phyloP scores from a whole-genome alignment of 2,797 vertebrate genomes.

The Galaxias olidus region DNA sequence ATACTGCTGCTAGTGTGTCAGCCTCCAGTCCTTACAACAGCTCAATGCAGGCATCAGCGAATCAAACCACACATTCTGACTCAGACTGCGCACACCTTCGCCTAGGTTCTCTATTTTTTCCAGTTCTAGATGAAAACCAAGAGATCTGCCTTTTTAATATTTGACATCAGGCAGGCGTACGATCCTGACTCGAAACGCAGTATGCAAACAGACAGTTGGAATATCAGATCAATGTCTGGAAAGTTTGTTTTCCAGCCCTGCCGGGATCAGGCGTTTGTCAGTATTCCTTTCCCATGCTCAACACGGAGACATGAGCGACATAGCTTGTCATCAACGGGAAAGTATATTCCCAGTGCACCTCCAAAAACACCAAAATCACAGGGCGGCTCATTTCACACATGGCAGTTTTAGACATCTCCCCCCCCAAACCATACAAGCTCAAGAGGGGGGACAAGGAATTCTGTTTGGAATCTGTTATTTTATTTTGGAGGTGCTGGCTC shows the following conservation, averaged over 20 bases:
- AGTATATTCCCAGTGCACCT: slow-evolving; percentile 44
- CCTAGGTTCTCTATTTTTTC: slow-evolving; percentile 22
- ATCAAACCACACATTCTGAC: slow-evolving; percentile 37
- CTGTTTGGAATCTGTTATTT: background rate
- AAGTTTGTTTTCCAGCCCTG: slow-evolving; percentile 54
- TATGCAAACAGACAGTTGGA: slow-evolving; percentile 46
- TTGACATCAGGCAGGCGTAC: slow-evolving; percentile 45
- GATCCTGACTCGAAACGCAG: slow-evolving; percentile 44
- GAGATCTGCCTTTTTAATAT: slow-evolving; percentile 43
- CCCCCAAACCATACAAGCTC: slow-evolving; percentile 21
- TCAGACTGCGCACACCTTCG: slow-evolving; percentile 25
- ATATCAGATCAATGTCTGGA: slow-evolving; percentile 43
- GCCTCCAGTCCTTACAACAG: slow-evolving; percentile 40
- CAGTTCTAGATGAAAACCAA: slow-evolving; percentile 38
- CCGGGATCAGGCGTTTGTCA: slow-evolving; percentile 56
- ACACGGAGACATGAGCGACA: slow-evolving; percentile 52
- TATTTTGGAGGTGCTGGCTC: background rate
- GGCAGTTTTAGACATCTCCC: slow-evolving; percentile 32
- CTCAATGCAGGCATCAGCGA: slow-evolving; percentile 26
- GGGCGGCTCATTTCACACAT: slow-evolving; percentile 21
- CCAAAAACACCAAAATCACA: slow-evolving; percentile 34
- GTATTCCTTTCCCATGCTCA: slow-evolving; percentile 8
- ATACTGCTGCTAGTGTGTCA: slow-evolving; percentile 42
- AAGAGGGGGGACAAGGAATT: slow-evolving; percentile 5
- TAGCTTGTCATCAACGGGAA: slow-evolving; percentile 37